Conservation (phyloP, 2,113 vertebrate species). For the Numenius arquata region DNA sequence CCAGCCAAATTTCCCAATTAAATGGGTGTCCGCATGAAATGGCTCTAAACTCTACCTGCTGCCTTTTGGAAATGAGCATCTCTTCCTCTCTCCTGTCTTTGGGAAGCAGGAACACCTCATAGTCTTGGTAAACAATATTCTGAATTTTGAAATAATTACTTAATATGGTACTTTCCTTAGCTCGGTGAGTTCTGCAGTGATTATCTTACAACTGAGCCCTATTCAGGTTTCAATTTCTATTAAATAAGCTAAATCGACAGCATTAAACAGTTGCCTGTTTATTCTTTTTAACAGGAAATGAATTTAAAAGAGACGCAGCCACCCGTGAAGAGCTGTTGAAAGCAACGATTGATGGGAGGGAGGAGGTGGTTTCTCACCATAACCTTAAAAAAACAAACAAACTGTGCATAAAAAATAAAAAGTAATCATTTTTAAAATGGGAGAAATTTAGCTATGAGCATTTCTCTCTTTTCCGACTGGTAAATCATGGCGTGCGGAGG, state of each 20-base stretch:
- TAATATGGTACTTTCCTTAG: not conserved
- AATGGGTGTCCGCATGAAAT: not conserved
- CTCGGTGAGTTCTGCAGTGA: not conserved
- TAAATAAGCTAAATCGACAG: slow-evolving; percentile 68
- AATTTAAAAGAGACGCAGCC: slow-evolving; percentile 75
- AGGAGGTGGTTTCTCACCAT: slow-evolving; percentile 70
- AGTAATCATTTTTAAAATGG: slow-evolving; percentile 9
- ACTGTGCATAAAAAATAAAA: slow-evolving; percentile 29
- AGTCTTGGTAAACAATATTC: not conserved
- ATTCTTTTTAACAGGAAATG: slow-evolving; percentile 77
- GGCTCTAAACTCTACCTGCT: not conserved
- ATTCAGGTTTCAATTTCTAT: slow-evolving; percentile 64
- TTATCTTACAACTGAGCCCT: slow-evolving; percentile 51
- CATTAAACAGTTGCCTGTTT: slow-evolving; percentile 72
- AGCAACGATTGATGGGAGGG: slow-evolving; percentile 66
- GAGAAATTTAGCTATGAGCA: not conserved
- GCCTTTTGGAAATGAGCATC: not conserved
- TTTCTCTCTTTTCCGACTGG: not conserved
- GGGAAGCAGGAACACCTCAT: not conserved
- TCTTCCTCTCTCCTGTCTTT: not conserved
- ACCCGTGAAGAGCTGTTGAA: slow-evolving; percentile 73
- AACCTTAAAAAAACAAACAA: slow-evolving; percentile 66
- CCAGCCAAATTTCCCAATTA: slow-evolving; percentile 18
- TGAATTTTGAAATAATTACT: not conserved
- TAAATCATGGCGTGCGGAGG: not conserved